These are phyloP conservation scores for Rhinopomastus cyanomelas DNA, from an alignment of 2,113 vertebrate species.

Conservation along the genomic window DNA sequence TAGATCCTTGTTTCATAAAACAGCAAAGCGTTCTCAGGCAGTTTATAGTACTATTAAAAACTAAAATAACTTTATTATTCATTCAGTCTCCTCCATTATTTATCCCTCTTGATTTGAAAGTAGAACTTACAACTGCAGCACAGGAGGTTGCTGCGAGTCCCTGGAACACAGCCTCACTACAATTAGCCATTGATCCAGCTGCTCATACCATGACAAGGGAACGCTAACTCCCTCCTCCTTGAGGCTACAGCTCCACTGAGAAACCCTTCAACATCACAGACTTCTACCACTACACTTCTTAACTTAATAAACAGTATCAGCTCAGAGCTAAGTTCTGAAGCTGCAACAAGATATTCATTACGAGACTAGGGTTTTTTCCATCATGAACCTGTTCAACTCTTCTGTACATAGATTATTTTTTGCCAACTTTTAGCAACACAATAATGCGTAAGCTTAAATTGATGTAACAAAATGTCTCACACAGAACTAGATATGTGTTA, in stretches of 20 bases:
- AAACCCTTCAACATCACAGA: slow-evolving; percentile 37
- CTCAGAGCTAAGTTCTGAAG: slow-evolving; percentile 5
- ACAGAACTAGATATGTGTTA: background rate
- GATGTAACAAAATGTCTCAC: background rate
- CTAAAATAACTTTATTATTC: slow-evolving; percentile 40
- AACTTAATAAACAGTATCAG: slow-evolving; percentile 32
- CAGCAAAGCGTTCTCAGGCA: background rate
- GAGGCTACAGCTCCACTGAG: slow-evolving; percentile 50
- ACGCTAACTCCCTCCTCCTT: slow-evolving; percentile 52
- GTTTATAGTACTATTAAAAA: slow-evolving; percentile 26
- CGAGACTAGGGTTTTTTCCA: background rate
- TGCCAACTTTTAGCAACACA: background rate
- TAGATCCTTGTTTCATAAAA: background rate
- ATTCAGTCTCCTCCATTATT: slow-evolving; percentile 32
- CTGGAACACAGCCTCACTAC: slow-evolving; percentile 34
- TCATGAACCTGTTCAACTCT: background rate
- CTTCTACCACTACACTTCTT: slow-evolving; percentile 1
- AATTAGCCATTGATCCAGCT: slow-evolving; percentile 64
- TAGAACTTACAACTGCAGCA: slow-evolving; percentile 10
- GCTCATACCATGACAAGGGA: background rate
- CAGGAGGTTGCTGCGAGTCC: slow-evolving; percentile 28
- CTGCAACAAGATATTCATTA: background rate
- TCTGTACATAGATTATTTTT: background rate
- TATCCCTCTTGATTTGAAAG: slow-evolving; percentile 41
- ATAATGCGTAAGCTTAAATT: background rate